Base-by-base conservation (phyloP, 2,888 invertebrate genomes). In the Dendrolimus pini region DNA sequence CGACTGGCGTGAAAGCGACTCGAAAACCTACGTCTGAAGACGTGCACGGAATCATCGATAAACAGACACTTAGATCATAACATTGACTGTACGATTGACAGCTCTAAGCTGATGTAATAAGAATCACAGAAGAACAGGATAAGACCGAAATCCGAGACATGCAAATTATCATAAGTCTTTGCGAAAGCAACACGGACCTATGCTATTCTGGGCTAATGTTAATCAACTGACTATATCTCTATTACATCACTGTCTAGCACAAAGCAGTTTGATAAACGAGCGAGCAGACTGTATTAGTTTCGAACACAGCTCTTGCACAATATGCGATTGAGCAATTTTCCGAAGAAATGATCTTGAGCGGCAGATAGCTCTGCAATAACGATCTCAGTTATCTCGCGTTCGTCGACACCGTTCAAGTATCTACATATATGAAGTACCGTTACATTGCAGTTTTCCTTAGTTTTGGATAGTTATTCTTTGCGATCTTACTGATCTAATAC, bases 1-100 rank as follows among this genome's bases (percentile, higher is more conserved):
- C 85, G 78, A 80, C 74, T 72, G 80, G 83, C 84, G 85, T 84
- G 86, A 89, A 89, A 89, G 87, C 78, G 30, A 30, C 74, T 79
- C 82, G 83, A 83, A 87, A 87, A 85, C 83, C 84, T 80, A 62
- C 72, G 68, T 65, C 70, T 64, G 67, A 71, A 63, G 71, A 86
- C 88, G 86, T 85, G 89, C 61, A 71, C 72, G 54, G 88, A 79
- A 81, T 86, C 67, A 72, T 72, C 81, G 81, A 85, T 83, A 81
- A 76, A 78, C 74, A 64, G 30, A 30, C 70, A 66, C 64, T 69
- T 72, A 69, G 59, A 61, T 61, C 61, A 58, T 69, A 65, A 65
- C 65, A 62, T 64, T 68, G 64, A 65, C 65, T 68, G 61, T 67
- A 60, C 72, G 61, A 77, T 70, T 70, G 67, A 61, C 67, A 71